Percentiles rank a stretch among this genome's conserved stretches.
Evolutionary conservation across 2,113 vertebrate species (phyloP).

Genomic region (Eudyptes chrysolophus): DNA sequence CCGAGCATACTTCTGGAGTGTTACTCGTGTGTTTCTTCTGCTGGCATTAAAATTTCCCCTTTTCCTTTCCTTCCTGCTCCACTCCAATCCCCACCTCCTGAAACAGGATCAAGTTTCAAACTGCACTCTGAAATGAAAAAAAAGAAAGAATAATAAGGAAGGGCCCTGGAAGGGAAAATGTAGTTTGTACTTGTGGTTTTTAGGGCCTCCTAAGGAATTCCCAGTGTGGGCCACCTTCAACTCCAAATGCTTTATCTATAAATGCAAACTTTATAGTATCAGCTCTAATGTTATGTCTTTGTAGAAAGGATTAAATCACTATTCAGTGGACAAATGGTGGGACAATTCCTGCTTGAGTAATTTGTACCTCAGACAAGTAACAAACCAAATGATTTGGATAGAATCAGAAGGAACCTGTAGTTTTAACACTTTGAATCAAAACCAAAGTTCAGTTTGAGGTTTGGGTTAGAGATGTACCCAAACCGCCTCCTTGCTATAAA

Average conservation of each 20-base stretch:
- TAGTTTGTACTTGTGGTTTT: not conserved
- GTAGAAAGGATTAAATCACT: conserved; percentile 23
- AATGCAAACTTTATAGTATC: not conserved
- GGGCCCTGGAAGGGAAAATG: conserved; percentile 1
- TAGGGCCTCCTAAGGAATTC: not conserved
- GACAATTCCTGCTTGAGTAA: not conserved
- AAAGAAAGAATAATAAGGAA: not conserved
- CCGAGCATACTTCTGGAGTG: not conserved
- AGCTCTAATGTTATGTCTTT: not conserved
- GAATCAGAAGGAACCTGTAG: not conserved
- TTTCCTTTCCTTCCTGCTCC: not conserved
- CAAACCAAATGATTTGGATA: not conserved
- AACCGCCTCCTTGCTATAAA: not conserved
- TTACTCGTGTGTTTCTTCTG: conserved; percentile 24
- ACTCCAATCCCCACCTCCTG: not conserved
- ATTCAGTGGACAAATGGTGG: not conserved
- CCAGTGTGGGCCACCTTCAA: not conserved
- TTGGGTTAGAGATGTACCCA: not conserved
- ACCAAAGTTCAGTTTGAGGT: not conserved
- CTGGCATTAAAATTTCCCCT: conserved; percentile 5
- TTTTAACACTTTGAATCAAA: not conserved
- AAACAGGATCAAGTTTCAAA: conserved; percentile 55
- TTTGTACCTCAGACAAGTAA: not conserved
- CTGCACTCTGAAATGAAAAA: not conserved
- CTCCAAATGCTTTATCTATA: not conserved